Evolutionary conservation across 2,888 invertebrate genomes (phyloP), one percentile per base, ranked within the genome.

Genomic region (Zootermopsis nevadensis): DNA sequence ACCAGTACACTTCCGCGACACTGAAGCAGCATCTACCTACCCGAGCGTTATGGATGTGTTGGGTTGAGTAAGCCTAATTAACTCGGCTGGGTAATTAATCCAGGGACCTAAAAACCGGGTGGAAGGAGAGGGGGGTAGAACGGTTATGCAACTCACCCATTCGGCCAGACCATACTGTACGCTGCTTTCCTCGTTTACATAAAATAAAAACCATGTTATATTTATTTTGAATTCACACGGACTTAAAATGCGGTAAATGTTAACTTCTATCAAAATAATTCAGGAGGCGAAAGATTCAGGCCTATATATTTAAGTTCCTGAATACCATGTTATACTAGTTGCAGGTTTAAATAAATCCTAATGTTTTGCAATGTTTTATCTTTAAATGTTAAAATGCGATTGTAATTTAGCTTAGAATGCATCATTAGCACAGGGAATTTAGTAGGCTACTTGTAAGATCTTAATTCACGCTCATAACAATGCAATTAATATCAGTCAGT

Each of bases 21-120:
- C 35, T 66, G 66, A 15, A 38, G 79, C 79, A 66, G 79, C 66
- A 33, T n/a, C 60, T 66, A 55, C 77, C 77, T 77, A 66, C 66
- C 55, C 66, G 79, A 79, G 33, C 79, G 79, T 79, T 79, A 79
- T 79, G 79, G 79, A 79, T 79, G 79, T 79, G 79, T 66, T 79
- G 79, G 82, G 77, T 79, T 77, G 79, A 79, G 77, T 79, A 82
- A 79, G 82, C 82, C 82, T 79, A 82, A 82, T 82, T 82, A 82
- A 82, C 82, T 79, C 79, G 82, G 67, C 82, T 79, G 69, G 66
- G 79, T 82, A 82, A 82, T 82, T 82, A 82, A 82, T 82, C 82
- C 79, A 79, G 77, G 82, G 76, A 77, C 79, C 22, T 66, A 79
- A 77, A 72, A 81, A 74, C 74, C 22, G 38, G 76, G 35, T 60